Evolutionary conservation across 1,140 invertebrate species (phyloP).

Genomic region (Drosophila ficusphila): DNA sequence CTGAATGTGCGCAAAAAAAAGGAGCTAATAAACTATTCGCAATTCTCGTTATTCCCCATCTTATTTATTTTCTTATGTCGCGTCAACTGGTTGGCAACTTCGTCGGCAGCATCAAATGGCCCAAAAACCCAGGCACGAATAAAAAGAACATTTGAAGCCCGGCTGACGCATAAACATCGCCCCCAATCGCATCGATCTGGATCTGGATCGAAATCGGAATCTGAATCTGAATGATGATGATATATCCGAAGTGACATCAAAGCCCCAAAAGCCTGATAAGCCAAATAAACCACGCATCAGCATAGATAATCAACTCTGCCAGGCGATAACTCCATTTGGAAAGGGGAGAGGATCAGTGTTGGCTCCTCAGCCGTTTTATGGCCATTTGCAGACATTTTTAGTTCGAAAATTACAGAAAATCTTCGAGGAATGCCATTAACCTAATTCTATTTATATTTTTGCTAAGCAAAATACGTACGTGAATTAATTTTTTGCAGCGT

Average conservation of each 20-base stretch:
- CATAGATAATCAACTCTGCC: slow-evolving; percentile 42
- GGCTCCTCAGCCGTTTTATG: slow-evolving; percentile 1
- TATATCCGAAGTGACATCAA: slow-evolving; percentile 63
- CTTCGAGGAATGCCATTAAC: slow-evolving; percentile 6
- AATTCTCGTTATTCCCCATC: slow-evolving; percentile 27
- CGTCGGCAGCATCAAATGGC: slow-evolving; percentile 74
- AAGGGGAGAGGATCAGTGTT: slow-evolving; percentile 1
- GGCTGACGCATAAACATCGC: slow-evolving; percentile 63
- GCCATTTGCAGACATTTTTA: background rate
- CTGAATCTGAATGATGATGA: slow-evolving; percentile 30
- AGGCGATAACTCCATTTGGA: slow-evolving; percentile 47
- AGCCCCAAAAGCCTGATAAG: slow-evolving; percentile 63
- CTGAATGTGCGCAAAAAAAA: slow-evolving; percentile 61
- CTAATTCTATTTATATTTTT: background rate
- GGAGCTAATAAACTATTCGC: slow-evolving; percentile 30
- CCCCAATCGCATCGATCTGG: slow-evolving; percentile 11
- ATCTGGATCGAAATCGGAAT: slow-evolving; percentile 1
- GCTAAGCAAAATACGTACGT: background rate
- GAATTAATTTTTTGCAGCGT: too few relatives aligned
- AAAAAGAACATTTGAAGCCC: slow-evolving; percentile 25
- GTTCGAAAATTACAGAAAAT: background rate
- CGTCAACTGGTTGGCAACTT: slow-evolving; percentile 71
- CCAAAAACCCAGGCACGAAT: slow-evolving; percentile 39
- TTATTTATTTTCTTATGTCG: slow-evolving; percentile 80
- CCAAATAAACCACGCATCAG: slow-evolving; percentile 70